Evolutionary conservation across 35 echinoderm and acorn worm genomes (phyloP), one percentile per base, ranked within the genome.

Genomic region (Amphiura filiformis): DNA sequence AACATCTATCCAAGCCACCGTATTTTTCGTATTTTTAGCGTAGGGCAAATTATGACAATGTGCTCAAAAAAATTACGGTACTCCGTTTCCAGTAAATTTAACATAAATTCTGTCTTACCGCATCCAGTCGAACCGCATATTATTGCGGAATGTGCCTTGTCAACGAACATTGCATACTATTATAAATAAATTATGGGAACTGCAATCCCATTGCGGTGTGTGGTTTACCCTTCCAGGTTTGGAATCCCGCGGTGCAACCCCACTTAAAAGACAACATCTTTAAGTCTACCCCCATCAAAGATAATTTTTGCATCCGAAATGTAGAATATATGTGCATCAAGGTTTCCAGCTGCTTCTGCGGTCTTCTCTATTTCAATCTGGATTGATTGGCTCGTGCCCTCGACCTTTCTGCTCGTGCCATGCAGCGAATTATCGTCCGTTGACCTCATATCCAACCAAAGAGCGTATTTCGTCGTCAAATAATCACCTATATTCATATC

Each of bases 391-490:
- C 30, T 18, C 13, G 38, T 80, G 39, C 78, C 57, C 78, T n/a
- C 86, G 18, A 88, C 35, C 42, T 57, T 78, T 36, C 86, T 34
- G 7, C 86, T 76, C 31, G 57, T 88, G 14, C 86, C 86, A 56
- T 88, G 86, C 18, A 75, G 35, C 14, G 35, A 35, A 88, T 88
- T 56, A 88, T 88, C 86, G 80, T 88, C 86, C 31, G 37, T 88
- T 39, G 41, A 77, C 75, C 86, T 88, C 77, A 80, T 78, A 37
- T 88, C 86, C 30, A 88, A 26, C 86, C 77, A 88, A 36, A 87
- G 77, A 37, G 37, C 86, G 18, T 79, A 88, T 56, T 88, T 78
- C 18, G 56, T 70, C 9, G 56, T 88, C 42, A 88, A 34, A 52
- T 79, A 88, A 9, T 80, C 86, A 32, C 17, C 38, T 34, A 88